Percentiles rank a stretch among this genome's conserved stretches.
Evolutionary conservation across 1,140 invertebrate species (phyloP).

Genomic region (Pantala flavescens): DNA sequence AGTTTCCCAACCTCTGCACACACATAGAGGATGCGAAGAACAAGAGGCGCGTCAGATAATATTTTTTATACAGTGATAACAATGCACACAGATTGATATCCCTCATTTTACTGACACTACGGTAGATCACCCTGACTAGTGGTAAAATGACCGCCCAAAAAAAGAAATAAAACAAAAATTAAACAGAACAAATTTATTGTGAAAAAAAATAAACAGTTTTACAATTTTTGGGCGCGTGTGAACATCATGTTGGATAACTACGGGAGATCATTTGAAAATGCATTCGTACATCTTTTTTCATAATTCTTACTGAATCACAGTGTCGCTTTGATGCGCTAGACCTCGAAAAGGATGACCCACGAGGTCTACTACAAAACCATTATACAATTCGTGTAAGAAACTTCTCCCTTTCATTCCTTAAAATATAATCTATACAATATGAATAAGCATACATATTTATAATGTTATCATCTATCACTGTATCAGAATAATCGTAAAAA

Average conservation of each 20-base stretch:
- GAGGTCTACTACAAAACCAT: neutral
- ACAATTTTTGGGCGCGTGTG: neutral
- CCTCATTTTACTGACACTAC: neutral
- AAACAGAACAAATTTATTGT: neutral
- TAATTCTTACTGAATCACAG: conserved; percentile 6
- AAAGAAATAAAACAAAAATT: neutral
- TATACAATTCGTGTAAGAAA: neutral
- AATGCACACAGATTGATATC: no score
- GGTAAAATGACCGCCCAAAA: neutral
- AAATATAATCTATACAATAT: conserved; percentile 9
- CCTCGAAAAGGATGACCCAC: no score
- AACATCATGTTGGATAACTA: neutral
- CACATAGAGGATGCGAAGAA: no score
- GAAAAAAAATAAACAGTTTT: neutral
- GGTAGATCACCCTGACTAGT: neutral
- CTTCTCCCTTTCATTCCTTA: neutral
- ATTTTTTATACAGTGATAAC: no score
- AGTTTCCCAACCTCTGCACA: no score
- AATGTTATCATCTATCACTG: neutral
- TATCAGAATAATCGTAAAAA: neutral
- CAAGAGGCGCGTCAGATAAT: no score
- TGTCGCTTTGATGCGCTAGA: neutral
- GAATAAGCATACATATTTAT: conserved; percentile 6
- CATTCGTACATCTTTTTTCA: neutral
- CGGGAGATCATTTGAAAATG: neutral